phyloP scores from a whole-genome alignment of 2,113 vertebrate genomes.

The Perccottus glenii region DNA sequence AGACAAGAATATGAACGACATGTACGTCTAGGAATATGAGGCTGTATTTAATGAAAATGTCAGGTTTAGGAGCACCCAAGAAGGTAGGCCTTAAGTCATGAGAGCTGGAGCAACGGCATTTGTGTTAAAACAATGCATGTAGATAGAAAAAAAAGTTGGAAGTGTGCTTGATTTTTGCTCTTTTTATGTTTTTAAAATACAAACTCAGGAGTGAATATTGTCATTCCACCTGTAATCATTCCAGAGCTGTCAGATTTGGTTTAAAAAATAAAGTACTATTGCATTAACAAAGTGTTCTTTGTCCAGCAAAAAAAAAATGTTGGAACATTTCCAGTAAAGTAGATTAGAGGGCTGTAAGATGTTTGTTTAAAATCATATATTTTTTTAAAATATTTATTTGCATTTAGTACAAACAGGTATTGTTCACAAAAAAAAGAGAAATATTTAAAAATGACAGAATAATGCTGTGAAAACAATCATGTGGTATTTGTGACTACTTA shows the following conservation, averaged over 20 bases:
- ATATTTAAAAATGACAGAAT: too few species aligned
- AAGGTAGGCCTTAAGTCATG: neutral
- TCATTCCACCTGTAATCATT: neutral
- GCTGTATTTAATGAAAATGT: slow-evolving; percentile 49
- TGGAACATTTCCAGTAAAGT: slow-evolving; percentile 63
- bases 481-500: too few species aligned
- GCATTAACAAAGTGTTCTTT: slow-evolving; percentile 50
- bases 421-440: too few species aligned
- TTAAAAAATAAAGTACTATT: slow-evolving; percentile 49
- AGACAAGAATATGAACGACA: slow-evolving; percentile 30
- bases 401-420: too few species aligned
- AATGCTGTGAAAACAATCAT: too few species aligned
- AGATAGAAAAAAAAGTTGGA: too few species aligned
- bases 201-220: too few species aligned
- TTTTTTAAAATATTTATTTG: too few species aligned
- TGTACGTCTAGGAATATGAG: slow-evolving; percentile 42
- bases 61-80: slow-evolving; percentile 7
- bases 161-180: too few species aligned
- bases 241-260: slow-evolving; percentile 30
- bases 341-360: slow-evolving; percentile 38
- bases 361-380: slow-evolving; percentile 21
- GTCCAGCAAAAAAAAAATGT: slow-evolving; percentile 42
- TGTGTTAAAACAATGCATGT: too few species aligned
- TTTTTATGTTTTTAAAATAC: too few species aligned
- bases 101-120: too few species aligned